Percentiles rank a stretch among this genome's conserved stretches.
These are phyloP conservation scores for Syngnathus rostellatus DNA, from an alignment of 2,797 vertebrate genomes.

Conservation along the genomic window DNA sequence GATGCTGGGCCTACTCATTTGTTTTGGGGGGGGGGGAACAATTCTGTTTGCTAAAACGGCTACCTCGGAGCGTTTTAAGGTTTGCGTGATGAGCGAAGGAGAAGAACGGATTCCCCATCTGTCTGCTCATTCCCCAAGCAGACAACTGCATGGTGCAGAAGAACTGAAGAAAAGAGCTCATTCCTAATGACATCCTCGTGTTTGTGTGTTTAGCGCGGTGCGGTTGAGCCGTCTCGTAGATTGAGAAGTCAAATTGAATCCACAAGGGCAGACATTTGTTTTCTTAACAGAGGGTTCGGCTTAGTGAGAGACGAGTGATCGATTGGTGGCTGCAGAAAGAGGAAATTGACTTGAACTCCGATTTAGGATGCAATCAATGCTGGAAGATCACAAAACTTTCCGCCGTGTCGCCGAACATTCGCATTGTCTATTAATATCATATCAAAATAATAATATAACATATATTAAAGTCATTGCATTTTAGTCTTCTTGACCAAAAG, in stretches of 20 bases:
- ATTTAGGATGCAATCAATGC: constrained; percentile 34
- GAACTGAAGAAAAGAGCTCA: background rate
- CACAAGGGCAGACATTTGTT: constrained; percentile 43
- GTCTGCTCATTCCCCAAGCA: constrained; percentile 2
- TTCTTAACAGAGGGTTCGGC: constrained; percentile 42
- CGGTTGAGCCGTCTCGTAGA: constrained; percentile 35
- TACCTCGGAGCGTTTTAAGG: constrained; percentile 11
- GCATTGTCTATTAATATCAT: background rate
- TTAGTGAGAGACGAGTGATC: constrained; percentile 36
- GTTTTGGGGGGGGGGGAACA: constrained; percentile 42
- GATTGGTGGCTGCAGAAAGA: constrained; percentile 37
- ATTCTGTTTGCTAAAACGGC: constrained; percentile 42
- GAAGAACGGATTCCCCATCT: constrained; percentile 1
- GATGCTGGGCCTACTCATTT: constrained; percentile 41
- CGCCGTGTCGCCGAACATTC: background rate
- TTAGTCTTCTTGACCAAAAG: background rate
- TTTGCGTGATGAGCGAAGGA: constrained; percentile 18
- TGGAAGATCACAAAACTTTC: background rate
- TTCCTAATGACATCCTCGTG: constrained; percentile 12
- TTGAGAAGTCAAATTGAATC: constrained; percentile 37
- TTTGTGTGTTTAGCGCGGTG: constrained; percentile 25
- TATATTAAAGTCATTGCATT: background rate
- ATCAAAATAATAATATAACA: too few species aligned
- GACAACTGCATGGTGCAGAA: background rate
- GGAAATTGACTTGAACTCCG: constrained; percentile 47